Conservation (phyloP, 2,888 invertebrate species). For the Gryllus longicercus region DNA sequence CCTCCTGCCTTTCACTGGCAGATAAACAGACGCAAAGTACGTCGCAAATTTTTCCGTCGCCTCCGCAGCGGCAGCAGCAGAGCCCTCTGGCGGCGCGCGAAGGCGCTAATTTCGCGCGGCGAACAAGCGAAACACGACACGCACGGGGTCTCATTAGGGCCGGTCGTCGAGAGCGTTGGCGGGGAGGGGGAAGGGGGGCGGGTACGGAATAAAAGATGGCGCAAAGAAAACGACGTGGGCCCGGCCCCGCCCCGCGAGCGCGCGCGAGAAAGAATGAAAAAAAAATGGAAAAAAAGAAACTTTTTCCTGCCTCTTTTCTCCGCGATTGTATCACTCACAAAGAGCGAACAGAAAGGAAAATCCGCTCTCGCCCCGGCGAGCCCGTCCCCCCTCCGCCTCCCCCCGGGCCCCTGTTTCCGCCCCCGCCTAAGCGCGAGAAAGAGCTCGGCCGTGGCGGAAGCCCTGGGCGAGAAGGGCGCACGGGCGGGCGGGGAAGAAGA, state of each 20-base stretch:
- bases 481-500: conserved; percentile 22
- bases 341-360: conserved; percentile 17
- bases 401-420: background rate
- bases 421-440: background rate
- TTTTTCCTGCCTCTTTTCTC: background rate
- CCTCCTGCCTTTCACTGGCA: background rate
- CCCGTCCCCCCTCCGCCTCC: background rate
- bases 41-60: background rate
- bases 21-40: background rate
- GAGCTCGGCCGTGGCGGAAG: background rate
- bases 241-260: background rate
- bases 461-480: background rate
- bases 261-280: background rate
- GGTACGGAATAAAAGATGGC: background rate
- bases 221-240: background rate
- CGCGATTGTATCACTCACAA: background rate
- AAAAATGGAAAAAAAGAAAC: background rate
- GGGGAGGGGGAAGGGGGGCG: background rate
- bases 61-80: background rate
- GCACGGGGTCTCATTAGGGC: background rate
- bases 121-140: conserved; percentile 9
- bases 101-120: conserved; percentile 17
- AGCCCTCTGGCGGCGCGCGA: background rate
- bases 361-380: background rate
- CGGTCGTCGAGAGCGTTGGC: background rate